Evolutionary conservation across 2,113 vertebrate species (phyloP), one percentile per base, ranked within the genome.

Genomic region (Galemys pyrenaicus): DNA sequence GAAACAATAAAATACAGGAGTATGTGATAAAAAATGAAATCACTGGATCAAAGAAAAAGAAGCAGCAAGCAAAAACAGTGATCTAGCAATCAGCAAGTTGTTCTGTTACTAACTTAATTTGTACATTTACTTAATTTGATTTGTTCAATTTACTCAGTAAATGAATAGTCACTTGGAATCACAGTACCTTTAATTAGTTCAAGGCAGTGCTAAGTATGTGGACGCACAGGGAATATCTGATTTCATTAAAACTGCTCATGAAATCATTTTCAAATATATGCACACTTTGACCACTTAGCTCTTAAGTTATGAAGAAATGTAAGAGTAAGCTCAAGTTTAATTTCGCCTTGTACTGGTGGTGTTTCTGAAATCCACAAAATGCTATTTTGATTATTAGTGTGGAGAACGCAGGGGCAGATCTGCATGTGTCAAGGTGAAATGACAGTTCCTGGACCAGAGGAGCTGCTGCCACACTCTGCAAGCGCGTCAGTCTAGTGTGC

Each of bases 51-150:
- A 96, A 97, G 87, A 11, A 81, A 95, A 87, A 65, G 78, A 94
- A 95, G 49, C 6, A 6, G 44, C 73, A 89, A 96, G 91, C 87
- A 87, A 91, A 95, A 80, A 54, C 39, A 94, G 56, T 54, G 51
- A 68, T 81, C 79, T 84, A 92, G 54, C 83, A 84, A 94, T 94
- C 91, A 92, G 87, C 94, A 96, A 84, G 77, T 79, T 75, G 46
- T 94, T 92, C 86, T 96, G 28, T 91, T 85, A 87, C 95, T 96
- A 95, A 97, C 77, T 93, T 93, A 95, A 97, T 97, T 97, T 97
- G 87, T 83, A 73, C 75, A 79, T 20, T 92, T 89, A 92, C 87
- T 95, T 95, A 94, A 95, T 90, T 96, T 94, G 73, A 96, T 96
- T 97, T 95, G 92, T 96, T 97, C 82, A 41, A 60, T 93, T 97